Conservation (phyloP, 64 coral and sea anemone species). For the Actinia tenebrosa region DNA sequence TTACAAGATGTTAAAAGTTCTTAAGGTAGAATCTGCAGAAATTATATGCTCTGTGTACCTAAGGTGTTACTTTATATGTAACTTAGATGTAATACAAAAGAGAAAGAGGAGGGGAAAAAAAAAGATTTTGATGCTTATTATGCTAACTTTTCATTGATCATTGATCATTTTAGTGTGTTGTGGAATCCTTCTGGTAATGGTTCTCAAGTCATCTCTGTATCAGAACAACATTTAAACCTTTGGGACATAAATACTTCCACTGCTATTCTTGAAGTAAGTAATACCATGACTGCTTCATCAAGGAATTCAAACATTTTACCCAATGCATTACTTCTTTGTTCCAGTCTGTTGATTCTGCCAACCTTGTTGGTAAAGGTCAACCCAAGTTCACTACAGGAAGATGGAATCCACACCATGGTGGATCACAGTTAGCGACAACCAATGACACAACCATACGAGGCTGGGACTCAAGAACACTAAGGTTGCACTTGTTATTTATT, state of each 20-base stretch:
- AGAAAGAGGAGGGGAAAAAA: too few relatives aligned
- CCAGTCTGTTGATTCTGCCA: slow-evolving; percentile 73
- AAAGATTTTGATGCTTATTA: not conserved
- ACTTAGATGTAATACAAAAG: too few relatives aligned
- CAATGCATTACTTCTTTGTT: not conserved
- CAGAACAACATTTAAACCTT: slow-evolving; percentile 85
- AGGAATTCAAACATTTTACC: not conserved
- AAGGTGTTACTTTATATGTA: too few relatives aligned
- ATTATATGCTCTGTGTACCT: too few relatives aligned
- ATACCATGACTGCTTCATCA: not conserved
- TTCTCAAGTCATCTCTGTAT: slow-evolving; percentile 73
- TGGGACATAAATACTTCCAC: slow-evolving; percentile 90
- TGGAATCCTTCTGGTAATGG: slow-evolving; percentile 99
- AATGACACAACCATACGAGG: slow-evolving; percentile 95
- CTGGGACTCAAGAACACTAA: slow-evolving; percentile 80
- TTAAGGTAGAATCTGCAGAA: too few relatives aligned
- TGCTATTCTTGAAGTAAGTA: slow-evolving; percentile 52
- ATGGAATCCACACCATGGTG: slow-evolving; percentile 98
- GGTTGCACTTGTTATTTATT: not conserved
- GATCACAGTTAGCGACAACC: slow-evolving; percentile 89
- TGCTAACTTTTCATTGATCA: not conserved
- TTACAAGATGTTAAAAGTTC: too few relatives aligned
- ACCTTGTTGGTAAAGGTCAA: slow-evolving; percentile 89
- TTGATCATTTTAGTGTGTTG: slow-evolving; percentile 46
- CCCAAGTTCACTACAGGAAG: slow-evolving; percentile 85